Conservation (phyloP, 2,797 vertebrate genomes). For the Poecilia velifera region DNA sequence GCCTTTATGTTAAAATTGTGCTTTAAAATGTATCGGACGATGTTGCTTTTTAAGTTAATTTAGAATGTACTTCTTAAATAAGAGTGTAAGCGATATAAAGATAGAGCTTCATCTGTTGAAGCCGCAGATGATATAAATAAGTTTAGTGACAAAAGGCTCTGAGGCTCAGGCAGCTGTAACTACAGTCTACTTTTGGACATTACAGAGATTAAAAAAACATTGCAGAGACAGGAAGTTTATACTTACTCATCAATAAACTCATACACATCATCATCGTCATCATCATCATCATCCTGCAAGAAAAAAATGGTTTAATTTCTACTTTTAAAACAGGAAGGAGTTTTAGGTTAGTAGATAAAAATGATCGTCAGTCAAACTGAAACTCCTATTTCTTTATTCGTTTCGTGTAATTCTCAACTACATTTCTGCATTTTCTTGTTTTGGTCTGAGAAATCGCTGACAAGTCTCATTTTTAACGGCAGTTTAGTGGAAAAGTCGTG, state of each 20-base stretch:
- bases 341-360: neutral
- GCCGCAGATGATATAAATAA: slow-evolving; percentile 36
- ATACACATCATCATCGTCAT: slow-evolving; percentile 69
- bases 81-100: neutral
- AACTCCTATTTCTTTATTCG: neutral
- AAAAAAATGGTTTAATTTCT: slow-evolving; percentile 31
- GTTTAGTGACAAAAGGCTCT: neutral
- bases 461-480: neutral
- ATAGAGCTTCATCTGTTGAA: neutral
- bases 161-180: slow-evolving; percentile 5
- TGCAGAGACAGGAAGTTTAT: neutral
- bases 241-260: slow-evolving; percentile 82
- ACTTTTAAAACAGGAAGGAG: neutral
- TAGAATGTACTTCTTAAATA: neutral
- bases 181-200: slow-evolving; percentile 5
- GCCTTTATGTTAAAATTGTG: neutral
- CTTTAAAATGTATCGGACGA: neutral
- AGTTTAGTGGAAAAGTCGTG: neutral
- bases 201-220: neutral
- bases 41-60: neutral
- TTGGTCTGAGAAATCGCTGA: neutral
- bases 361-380: neutral
- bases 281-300: slow-evolving; percentile 66
- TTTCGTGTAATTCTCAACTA: neutral
- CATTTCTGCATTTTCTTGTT: neutral